phyloP scores from a whole-genome alignment of 2,888 invertebrate genomes.

The Troides helena region DNA sequence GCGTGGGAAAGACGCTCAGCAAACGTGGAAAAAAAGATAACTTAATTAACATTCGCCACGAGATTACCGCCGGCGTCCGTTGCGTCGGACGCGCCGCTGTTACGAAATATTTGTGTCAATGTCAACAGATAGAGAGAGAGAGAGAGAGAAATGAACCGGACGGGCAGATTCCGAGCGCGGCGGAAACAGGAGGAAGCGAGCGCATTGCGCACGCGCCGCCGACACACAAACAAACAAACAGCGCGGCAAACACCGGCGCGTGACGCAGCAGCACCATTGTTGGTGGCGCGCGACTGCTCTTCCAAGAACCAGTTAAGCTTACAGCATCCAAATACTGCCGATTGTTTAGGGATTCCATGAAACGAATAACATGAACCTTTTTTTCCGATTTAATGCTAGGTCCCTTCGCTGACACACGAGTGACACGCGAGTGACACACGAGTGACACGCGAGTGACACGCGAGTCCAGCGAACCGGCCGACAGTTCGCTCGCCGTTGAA shows the following conservation, averaged over 20 bases:
- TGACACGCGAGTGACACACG: too few relatives aligned
- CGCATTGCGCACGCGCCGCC: slow-evolving; percentile 47
- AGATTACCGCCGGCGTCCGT: slow-evolving; percentile 5
- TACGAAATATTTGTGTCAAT: slow-evolving; percentile 35
- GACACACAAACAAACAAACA: slow-evolving; percentile 41
- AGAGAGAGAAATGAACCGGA: slow-evolving; percentile 22
- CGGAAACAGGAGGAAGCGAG: slow-evolving; percentile 49
- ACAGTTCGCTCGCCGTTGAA: too few relatives aligned
- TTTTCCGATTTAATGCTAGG: too few relatives aligned
- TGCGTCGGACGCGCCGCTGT: slow-evolving; percentile 15
- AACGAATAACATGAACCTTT: too few relatives aligned
- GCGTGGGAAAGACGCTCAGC: slow-evolving; percentile 17
- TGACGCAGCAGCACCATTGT: slow-evolving; percentile 36
- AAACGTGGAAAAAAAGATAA: slow-evolving; percentile 1
- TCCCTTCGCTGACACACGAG: too few relatives aligned
- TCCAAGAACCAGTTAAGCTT: slow-evolving; percentile 19
- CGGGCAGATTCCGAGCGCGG: slow-evolving; percentile 28
- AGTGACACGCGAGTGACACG: too few relatives aligned
- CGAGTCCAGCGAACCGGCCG: too few relatives aligned
- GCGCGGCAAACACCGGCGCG: slow-evolving; percentile 39
- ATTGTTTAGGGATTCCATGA: neutral
- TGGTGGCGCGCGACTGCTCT: slow-evolving; percentile 3
- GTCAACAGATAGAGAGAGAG: slow-evolving; percentile 16
- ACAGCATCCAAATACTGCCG: neutral
- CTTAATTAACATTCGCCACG: slow-evolving; percentile 21